These are phyloP conservation scores for Hypsopygia costalis DNA, from an alignment of 2,888 invertebrate species.

Conservation along the genomic window DNA sequence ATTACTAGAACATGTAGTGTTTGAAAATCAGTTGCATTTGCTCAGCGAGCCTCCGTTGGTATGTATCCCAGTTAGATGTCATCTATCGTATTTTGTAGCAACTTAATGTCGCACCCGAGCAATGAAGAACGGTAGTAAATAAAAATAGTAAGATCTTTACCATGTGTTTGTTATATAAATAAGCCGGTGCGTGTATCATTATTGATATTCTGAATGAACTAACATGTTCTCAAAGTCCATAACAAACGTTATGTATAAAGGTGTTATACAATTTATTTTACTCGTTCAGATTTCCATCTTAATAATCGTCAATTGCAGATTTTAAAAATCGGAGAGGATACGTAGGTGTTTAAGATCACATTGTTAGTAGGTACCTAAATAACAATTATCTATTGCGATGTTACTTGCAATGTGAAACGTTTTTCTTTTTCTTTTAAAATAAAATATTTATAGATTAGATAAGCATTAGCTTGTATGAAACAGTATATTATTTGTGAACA, in stretches of 20 bases:
- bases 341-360: slow-evolving; percentile 24
- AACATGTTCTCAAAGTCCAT: not conserved
- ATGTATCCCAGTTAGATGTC: not conserved
- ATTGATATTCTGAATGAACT: too few species aligned
- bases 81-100: not conserved
- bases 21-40: not conserved
- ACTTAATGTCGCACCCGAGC: too few species aligned
- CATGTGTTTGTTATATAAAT: too few species aligned
- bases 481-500: slow-evolving; percentile 17
- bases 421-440: too few species aligned
- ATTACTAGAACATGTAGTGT: not conserved
- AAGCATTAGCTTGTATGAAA: slow-evolving; percentile 20
- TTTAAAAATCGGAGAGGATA: slow-evolving; percentile 19
- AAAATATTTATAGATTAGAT: slow-evolving; percentile 25
- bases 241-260: not conserved
- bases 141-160: too few species aligned
- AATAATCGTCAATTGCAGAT: slow-evolving; percentile 39
- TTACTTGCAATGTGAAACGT: slow-evolving; percentile 1
- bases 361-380: slow-evolving; percentile 24
- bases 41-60: slow-evolving; percentile 6
- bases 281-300: slow-evolving; percentile 14
- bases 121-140: too few species aligned
- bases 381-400: slow-evolving; percentile 8
- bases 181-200: too few species aligned
- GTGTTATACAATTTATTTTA: slow-evolving; percentile 11